Evolutionary conservation across 2,113 vertebrate genomes (phyloP).

Genomic region (Elanus axillaris): DNA sequence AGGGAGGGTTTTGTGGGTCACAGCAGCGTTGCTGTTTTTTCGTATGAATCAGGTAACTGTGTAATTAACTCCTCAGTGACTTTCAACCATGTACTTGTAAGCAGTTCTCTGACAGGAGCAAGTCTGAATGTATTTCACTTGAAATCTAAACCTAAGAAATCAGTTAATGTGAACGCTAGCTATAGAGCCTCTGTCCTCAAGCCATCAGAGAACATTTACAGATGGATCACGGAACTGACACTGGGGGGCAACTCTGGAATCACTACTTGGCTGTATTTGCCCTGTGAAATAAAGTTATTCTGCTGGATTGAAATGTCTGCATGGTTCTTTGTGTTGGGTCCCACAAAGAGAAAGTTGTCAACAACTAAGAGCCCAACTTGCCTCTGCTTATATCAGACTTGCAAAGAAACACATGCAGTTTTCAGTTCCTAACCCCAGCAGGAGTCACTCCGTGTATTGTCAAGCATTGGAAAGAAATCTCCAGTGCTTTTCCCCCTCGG

Average conservation of each 20-base stretch:
- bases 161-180: not conserved
- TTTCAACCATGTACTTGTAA: not conserved
- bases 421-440: not conserved
- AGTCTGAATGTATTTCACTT: not conserved
- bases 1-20: not conserved
- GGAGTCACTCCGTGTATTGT: not conserved
- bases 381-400: not conserved
- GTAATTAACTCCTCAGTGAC: not conserved
- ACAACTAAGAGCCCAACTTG: fast-evolving
- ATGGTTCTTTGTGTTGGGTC: not conserved
- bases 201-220: not conserved
- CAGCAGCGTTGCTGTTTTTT: not conserved
- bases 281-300: constrained; percentile 18
- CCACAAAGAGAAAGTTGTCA: not conserved
- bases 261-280: not conserved
- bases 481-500: not conserved
- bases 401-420: fast-evolving
- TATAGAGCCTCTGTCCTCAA: not conserved
- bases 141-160: not conserved
- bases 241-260: not conserved
- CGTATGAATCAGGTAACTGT: not conserved
- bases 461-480: not conserved
- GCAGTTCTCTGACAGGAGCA: not conserved
- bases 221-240: not conserved
- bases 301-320: not conserved